Percentiles rank a stretch among this genome's conserved stretches.
phyloP scores from a whole-genome alignment of 1,140 invertebrate species.

The Caenorhabditis brenneri region DNA sequence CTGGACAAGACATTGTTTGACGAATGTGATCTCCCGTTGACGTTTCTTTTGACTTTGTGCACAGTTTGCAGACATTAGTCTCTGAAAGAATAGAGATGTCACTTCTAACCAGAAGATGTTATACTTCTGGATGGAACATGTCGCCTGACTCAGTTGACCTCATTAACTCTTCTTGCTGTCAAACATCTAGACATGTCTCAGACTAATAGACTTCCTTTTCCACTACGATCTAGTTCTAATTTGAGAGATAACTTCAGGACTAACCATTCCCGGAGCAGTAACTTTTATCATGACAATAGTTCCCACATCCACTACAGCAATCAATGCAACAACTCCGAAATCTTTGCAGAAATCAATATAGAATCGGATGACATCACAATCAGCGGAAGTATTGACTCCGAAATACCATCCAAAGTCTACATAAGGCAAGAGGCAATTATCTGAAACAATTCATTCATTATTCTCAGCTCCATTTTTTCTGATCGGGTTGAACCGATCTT shows the following conservation, averaged over 20 bases:
- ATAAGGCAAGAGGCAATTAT: conserved; percentile 33
- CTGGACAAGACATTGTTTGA: conserved; percentile 23
- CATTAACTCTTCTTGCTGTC: neutral
- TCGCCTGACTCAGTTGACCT: too few species aligned
- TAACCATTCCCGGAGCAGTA: neutral
- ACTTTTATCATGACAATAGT: conserved; percentile 38
- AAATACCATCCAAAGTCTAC: conserved; percentile 31
- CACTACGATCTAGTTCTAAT: neutral
- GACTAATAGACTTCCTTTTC: neutral
- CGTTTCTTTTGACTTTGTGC: conserved; percentile 14
- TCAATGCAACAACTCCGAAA: neutral
- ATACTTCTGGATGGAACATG: neutral
- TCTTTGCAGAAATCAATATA: conserved; percentile 49
- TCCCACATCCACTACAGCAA: conserved; percentile 18
- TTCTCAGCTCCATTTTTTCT: too few species aligned
- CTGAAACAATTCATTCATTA: neutral
- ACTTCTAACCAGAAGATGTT: conserved; percentile 19
- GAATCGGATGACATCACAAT: conserved; percentile 43
- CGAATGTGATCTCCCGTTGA: neutral
- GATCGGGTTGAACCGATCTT: too few species aligned
- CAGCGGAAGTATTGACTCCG: conserved; percentile 18
- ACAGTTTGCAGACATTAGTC: conserved; percentile 8
- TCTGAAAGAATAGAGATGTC: neutral
- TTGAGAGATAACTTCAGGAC: too few species aligned
- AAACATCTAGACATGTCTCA: neutral